phyloP scores from a whole-genome alignment of 2,797 vertebrate genomes.

The Ateles fusciceps region DNA sequence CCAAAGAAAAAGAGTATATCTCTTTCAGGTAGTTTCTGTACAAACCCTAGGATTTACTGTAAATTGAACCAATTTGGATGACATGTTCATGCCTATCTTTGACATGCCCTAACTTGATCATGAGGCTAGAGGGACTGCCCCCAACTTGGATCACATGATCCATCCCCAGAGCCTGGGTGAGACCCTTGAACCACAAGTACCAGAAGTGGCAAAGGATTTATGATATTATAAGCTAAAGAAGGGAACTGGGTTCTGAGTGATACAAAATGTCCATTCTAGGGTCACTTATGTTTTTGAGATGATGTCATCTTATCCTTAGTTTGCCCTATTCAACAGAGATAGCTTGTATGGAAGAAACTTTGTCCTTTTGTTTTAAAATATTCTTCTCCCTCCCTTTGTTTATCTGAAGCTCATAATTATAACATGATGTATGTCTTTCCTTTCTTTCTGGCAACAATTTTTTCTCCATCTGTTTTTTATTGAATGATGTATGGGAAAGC shows the following conservation, averaged over 20 bases:
- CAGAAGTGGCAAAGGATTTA: neutral
- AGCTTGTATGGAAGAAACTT: constrained; percentile 32
- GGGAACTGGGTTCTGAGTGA: neutral
- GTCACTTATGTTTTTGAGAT: neutral
- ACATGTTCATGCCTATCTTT: neutral
- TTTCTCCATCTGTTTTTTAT: constrained; percentile 71
- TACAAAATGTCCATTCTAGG: neutral
- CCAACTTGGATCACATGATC: neutral
- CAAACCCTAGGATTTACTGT: neutral
- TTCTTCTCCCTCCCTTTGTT: constrained; percentile 46
- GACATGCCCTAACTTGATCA: neutral
- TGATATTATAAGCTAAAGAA: neutral
- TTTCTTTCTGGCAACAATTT: constrained; percentile 37
- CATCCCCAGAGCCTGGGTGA: neutral
- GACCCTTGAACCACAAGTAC: neutral
- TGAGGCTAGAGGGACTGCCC: neutral
- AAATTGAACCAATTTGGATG: neutral
- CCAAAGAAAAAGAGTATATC: neutral
- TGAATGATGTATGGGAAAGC: constrained; percentile 60
- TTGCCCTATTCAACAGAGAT: neutral
- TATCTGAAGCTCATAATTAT: constrained; percentile 56
- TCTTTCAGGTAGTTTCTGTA: neutral
- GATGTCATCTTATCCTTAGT: neutral
- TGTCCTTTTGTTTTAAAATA: constrained; percentile 44
- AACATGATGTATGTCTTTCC: constrained; percentile 45